These are phyloP conservation scores for Cylindroiulus punctatus DNA, from an alignment of 2,888 invertebrate genomes.

Conservation along the genomic window DNA sequence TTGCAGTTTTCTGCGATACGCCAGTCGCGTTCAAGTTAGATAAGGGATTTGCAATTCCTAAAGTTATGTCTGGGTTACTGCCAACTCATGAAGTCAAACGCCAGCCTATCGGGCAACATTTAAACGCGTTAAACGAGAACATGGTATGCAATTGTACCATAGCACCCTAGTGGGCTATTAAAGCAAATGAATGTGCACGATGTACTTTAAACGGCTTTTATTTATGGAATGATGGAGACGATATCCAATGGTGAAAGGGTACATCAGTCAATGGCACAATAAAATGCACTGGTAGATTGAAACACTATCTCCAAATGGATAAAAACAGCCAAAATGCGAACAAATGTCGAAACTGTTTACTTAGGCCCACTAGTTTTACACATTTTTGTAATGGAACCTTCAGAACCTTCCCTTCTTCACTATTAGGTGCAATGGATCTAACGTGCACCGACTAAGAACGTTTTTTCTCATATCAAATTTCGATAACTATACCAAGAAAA, in stretches of 20 bases:
- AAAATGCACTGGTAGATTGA: not conserved
- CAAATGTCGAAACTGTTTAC: not conserved
- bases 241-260: not conserved
- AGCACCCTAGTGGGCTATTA: conserved; percentile 12
- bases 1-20: not conserved
- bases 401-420: too few relatives aligned
- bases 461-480: too few relatives aligned
- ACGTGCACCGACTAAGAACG: too few relatives aligned
- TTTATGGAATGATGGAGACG: not conserved
- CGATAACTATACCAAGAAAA: too few relatives aligned
- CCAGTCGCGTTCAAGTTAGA: not conserved
- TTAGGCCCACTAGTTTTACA: too few relatives aligned
- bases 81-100: not conserved
- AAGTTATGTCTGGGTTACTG: not conserved
- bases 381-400: too few relatives aligned
- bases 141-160: not conserved
- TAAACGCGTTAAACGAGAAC: not conserved
- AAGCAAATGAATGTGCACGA: not conserved
- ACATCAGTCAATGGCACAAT: not conserved
- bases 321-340: not conserved
- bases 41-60: not conserved
- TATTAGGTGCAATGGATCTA: too few relatives aligned
- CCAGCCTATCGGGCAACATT: not conserved
- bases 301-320: not conserved
- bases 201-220: not conserved